Percentiles rank a stretch among this genome's conserved stretches.
phyloP scores from a whole-genome alignment of 2,113 vertebrate genomes.

The Paracyprichromis sp. region DNA sequence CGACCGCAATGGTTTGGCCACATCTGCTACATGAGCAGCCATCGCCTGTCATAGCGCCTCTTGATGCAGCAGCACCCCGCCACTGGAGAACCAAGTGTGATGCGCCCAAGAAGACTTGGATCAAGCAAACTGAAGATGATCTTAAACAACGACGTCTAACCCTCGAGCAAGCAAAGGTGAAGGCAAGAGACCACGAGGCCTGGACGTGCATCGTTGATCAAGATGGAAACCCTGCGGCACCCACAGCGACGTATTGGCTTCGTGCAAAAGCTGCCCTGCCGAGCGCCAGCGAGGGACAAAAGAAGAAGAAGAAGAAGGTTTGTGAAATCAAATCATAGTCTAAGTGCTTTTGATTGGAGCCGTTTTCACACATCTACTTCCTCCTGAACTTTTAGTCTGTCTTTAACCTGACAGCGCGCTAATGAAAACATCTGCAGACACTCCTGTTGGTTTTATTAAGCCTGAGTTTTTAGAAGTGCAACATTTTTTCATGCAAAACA shows the following conservation, averaged over 20 bases:
- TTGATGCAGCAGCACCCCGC: not conserved
- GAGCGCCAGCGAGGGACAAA: not conserved
- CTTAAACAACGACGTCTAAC: not conserved
- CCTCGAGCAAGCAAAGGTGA: not conserved
- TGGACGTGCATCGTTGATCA: not conserved
- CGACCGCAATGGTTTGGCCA: not conserved
- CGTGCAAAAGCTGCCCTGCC: not conserved
- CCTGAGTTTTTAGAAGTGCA: not conserved
- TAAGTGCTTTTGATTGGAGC: not conserved
- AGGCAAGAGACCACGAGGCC: not conserved
- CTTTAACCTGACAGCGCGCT: fast-evolving
- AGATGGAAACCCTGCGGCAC: not conserved
- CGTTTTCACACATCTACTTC: not conserved
- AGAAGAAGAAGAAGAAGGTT: not conserved
- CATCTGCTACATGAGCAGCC: not conserved
- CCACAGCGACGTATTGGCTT: not conserved
- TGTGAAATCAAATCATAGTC: not conserved
- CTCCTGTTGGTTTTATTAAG: not conserved
- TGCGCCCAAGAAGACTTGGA: not conserved
- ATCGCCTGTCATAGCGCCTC: fast-evolving
- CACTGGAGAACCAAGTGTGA: not conserved
- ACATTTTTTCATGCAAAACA: not conserved
- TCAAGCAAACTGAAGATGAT: not conserved
- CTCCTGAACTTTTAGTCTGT: not conserved
- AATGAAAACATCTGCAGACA: not conserved